These are phyloP conservation scores for Garrulus glandarius DNA, from an alignment of 2,797 vertebrate species.

Conservation along the genomic window DNA sequence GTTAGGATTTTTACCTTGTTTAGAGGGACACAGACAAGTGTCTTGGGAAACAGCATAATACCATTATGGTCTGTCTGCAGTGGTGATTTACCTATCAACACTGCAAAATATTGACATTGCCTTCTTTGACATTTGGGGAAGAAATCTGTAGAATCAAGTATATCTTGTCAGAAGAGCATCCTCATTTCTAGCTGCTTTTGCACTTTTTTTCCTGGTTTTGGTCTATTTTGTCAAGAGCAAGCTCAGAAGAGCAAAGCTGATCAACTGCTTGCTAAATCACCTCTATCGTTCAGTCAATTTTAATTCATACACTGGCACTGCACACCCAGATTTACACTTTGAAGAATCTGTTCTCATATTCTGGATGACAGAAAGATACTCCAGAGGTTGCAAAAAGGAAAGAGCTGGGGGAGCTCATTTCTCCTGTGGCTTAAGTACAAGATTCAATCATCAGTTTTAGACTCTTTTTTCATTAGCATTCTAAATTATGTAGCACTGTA, in stretches of 20 bases:
- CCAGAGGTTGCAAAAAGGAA: neutral
- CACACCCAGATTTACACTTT: neutral
- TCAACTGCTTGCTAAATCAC: neutral
- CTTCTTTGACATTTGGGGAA: neutral
- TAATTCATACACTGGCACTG: constrained; percentile 4
- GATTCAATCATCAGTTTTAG: constrained; percentile 13
- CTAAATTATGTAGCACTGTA: neutral
- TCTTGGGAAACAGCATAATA: neutral
- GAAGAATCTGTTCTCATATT: constrained; percentile 47
- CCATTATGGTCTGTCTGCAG: neutral
- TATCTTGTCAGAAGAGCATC: neutral
- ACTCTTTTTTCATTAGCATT: neutral
- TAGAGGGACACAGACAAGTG: neutral
- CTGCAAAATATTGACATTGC: neutral
- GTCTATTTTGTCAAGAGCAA: neutral
- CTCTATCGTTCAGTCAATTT: neutral
- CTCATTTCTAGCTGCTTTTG: neutral
- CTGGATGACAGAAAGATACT: constrained; percentile 19
- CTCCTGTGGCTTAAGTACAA: neutral
- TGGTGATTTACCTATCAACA: neutral
- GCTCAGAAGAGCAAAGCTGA: constrained; percentile 1
- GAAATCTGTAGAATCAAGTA: neutral
- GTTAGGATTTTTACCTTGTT: neutral
- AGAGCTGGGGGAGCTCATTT: constrained; percentile 4
- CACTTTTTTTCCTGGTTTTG: neutral